Conservation (phyloP, 1,140 invertebrate genomes). For the Mya arenaria region DNA sequence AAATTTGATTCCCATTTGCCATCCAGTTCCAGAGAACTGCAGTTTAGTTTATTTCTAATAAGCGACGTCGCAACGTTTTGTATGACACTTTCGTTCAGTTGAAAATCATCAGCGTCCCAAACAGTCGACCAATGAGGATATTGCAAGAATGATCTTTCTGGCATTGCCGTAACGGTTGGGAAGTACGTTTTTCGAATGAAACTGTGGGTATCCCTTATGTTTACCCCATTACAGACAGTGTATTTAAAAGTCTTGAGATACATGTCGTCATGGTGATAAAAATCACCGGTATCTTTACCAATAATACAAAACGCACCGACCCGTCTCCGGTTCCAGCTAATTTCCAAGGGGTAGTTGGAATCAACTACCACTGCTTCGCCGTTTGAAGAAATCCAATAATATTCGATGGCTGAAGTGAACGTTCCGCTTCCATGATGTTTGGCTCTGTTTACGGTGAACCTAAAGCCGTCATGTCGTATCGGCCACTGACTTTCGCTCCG, state of each 20-base stretch:
- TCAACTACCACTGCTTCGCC: constrained; percentile 74
- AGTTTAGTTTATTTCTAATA: constrained; percentile 71
- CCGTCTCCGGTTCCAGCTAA: constrained; percentile 68
- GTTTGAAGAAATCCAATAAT: constrained; percentile 78
- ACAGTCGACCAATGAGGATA: constrained; percentile 65
- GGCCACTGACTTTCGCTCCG: constrained; percentile 61
- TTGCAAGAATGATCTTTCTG: constrained; percentile 39
- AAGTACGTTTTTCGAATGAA: constrained; percentile 63
- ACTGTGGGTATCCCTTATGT: constrained; percentile 61
- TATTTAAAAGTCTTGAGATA: constrained; percentile 63
- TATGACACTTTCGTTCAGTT: constrained; percentile 52
- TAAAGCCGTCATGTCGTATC: constrained; percentile 59
- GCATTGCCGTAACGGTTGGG: constrained; percentile 1
- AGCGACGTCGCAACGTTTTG: constrained; percentile 81
- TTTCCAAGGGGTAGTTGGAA: constrained; percentile 70
- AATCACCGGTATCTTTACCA: constrained; percentile 63
- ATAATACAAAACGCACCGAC: constrained; percentile 63
- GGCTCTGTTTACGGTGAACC: constrained; percentile 58
- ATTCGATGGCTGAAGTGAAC: constrained; percentile 69
- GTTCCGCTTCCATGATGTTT: constrained; percentile 61
- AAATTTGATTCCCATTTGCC: constrained; percentile 95
- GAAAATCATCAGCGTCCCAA: constrained; percentile 28
- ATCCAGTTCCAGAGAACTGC: constrained; percentile 92
- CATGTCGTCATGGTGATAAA: constrained; percentile 51
- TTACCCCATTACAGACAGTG: constrained; percentile 70